phyloP scores from a whole-genome alignment of 2,113 vertebrate species.

The Hydropotes inermis region DNA sequence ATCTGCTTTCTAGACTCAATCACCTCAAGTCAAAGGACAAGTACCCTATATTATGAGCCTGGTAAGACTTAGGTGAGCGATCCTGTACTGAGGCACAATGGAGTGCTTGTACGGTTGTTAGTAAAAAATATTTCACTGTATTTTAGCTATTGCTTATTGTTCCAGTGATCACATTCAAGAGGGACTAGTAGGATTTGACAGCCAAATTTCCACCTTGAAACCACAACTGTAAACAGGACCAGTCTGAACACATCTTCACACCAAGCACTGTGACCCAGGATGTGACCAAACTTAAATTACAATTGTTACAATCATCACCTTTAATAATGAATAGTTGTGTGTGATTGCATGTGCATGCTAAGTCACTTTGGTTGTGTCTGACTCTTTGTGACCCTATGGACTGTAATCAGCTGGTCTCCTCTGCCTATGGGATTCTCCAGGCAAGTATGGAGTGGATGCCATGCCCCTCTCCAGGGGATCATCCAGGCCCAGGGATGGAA shows the following conservation, averaged over 20 bases:
- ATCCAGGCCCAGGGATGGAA: neutral
- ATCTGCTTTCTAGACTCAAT: neutral
- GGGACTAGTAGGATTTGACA: neutral
- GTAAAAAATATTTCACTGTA: neutral
- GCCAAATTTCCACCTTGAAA: neutral
- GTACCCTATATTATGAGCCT: neutral
- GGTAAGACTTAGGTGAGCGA: neutral
- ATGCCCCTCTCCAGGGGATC: neutral
- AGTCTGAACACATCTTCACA: neutral
- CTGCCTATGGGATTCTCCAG: neutral
- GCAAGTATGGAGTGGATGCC: neutral
- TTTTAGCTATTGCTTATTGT: neutral
- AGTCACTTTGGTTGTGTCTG: neutral
- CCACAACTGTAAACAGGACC: neutral
- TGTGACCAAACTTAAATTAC: neutral
- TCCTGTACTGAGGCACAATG: fast-evolving
- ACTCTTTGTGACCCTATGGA: neutral
- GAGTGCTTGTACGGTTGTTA: neutral
- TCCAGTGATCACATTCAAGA: neutral
- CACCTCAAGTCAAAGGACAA: neutral
- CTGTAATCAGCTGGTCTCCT: fast-evolving
- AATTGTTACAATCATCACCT: neutral
- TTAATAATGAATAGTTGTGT: neutral
- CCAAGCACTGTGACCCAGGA: neutral
- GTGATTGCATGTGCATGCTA: neutral